Percentiles rank a stretch among this genome's conserved stretches.
Conservation (phyloP, 2,888 invertebrate genomes). For the Caenorhabditis panamensis region DNA sequence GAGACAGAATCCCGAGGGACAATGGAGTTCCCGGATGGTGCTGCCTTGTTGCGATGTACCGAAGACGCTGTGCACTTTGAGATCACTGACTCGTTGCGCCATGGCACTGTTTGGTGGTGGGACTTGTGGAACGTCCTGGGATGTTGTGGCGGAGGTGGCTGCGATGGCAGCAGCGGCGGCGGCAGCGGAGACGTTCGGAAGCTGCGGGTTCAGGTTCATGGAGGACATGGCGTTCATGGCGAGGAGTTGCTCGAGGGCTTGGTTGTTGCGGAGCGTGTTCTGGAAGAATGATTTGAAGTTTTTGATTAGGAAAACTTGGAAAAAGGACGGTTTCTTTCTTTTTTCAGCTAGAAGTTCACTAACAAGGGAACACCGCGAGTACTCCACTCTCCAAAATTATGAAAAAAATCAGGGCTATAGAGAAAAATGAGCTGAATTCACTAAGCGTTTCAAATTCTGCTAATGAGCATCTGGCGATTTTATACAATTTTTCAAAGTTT, state of each 20-base stretch:
- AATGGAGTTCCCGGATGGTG: slow-evolving; percentile 73
- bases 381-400: too few species aligned
- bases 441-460: too few species aligned
- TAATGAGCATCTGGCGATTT: too few species aligned
- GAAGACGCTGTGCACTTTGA: slow-evolving; percentile 66
- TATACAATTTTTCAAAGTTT: too few species aligned
- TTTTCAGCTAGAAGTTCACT: too few species aligned
- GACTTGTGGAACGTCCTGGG: background rate
- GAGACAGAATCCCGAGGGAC: slow-evolving; percentile 77
- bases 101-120: slow-evolving; percentile 1
- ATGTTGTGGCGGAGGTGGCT: background rate
- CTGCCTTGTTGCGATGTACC: slow-evolving; percentile 71
- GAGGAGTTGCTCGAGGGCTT: slow-evolving; percentile 37
- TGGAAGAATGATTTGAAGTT: too few species aligned
- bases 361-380: too few species aligned
- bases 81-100: slow-evolving; percentile 50
- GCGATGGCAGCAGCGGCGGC: slow-evolving; percentile 37
- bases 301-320: too few species aligned
- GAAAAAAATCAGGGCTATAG: too few species aligned
- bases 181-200: slow-evolving; percentile 14
- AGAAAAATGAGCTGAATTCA: too few species aligned
- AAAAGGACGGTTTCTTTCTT: too few species aligned
- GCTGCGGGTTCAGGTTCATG: slow-evolving; percentile 32
- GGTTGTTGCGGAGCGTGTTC: slow-evolving; percentile 21
- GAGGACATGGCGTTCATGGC: slow-evolving; percentile 41